phyloP scores from a whole-genome alignment of 2,797 vertebrate species.

The Acanthurus lineatus region DNA sequence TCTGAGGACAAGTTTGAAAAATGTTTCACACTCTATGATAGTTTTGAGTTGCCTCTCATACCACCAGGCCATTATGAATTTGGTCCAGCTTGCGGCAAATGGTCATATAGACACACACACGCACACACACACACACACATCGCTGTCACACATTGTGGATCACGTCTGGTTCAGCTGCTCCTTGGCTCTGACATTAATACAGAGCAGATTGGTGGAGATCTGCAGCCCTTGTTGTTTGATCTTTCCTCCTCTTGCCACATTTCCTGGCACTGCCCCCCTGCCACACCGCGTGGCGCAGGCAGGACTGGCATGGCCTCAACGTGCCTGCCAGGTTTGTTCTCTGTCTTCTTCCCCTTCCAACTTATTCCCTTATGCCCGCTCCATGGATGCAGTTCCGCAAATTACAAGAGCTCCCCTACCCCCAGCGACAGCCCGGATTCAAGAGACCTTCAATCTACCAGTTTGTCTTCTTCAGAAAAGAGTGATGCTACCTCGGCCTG shows the following conservation, averaged over 20 bases:
- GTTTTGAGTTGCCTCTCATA: constrained; percentile 58
- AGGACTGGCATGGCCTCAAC: constrained; percentile 89
- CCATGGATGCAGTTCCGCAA: constrained; percentile 81
- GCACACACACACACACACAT: constrained; percentile 40
- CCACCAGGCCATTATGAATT: constrained; percentile 65
- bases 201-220: constrained; percentile 91
- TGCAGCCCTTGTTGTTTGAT: constrained; percentile 91
- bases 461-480: constrained; percentile 82
- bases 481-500: constrained; percentile 72
- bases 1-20: constrained; percentile 55
- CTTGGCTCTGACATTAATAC: constrained; percentile 89
- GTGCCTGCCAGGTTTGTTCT: constrained; percentile 88
- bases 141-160: constrained; percentile 82
- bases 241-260: constrained; percentile 89
- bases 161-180: constrained; percentile 87
- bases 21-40: constrained; percentile 47
- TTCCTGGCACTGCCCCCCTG: constrained; percentile 87
- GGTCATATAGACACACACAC: constrained; percentile 70
- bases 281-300: constrained; percentile 88
- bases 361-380: constrained; percentile 85
- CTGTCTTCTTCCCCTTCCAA: constrained; percentile 84
- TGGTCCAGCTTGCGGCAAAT: constrained; percentile 74
- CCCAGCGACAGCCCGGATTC: constrained; percentile 81
- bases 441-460: constrained; percentile 81
- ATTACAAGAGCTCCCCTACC: constrained; percentile 85